A percentile compares a stretch with the other conserved stretches of the same genome.
phyloP scores from a whole-genome alignment of 2,888 invertebrate species.

The Danaus chrysippus region DNA sequence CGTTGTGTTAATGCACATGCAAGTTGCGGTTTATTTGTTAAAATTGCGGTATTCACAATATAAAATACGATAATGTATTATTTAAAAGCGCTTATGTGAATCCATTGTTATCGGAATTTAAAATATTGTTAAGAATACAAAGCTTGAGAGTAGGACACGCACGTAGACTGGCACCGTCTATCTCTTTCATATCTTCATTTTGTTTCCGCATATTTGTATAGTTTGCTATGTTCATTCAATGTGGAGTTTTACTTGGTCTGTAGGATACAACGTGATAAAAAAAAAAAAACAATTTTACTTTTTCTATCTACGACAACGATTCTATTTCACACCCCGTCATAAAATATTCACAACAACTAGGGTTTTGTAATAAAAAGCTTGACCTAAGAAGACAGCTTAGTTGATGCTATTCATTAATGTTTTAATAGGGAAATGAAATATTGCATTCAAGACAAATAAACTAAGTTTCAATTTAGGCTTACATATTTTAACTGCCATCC shows the following conservation, averaged over 20 bases:
- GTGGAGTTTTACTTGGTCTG: conserved; percentile 1
- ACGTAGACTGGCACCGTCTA: conserved; percentile 3
- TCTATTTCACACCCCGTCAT: no score
- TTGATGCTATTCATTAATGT: no score
- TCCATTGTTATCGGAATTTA: background rate
- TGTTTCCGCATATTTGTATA: conserved; percentile 2
- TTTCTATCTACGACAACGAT: no score
- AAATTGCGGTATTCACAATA: background rate
- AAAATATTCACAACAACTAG: no score
- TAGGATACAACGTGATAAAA: background rate
- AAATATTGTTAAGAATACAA: conserved; percentile 7
- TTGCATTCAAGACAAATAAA: no score
- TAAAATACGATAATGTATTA: conserved; percentile 1
- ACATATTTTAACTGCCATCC: conserved; percentile 12
- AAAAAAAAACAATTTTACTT: no score
- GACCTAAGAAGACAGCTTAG: no score
- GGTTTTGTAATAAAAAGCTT: no score
- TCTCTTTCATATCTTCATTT: conserved; percentile 7
- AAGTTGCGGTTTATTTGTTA: background rate
- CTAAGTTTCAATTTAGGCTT: background rate
- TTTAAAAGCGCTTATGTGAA: conserved; percentile 2
- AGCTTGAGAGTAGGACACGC: conserved; percentile 1
- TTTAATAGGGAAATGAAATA: no score
- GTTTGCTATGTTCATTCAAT: conserved; percentile 2
- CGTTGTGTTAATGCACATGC: background rate